A percentile compares a stretch with the other conserved stretches of the same genome.
Conservation (phyloP, 37 sponge, comb jelly and placozoan species). For the Agelas oroides region DNA sequence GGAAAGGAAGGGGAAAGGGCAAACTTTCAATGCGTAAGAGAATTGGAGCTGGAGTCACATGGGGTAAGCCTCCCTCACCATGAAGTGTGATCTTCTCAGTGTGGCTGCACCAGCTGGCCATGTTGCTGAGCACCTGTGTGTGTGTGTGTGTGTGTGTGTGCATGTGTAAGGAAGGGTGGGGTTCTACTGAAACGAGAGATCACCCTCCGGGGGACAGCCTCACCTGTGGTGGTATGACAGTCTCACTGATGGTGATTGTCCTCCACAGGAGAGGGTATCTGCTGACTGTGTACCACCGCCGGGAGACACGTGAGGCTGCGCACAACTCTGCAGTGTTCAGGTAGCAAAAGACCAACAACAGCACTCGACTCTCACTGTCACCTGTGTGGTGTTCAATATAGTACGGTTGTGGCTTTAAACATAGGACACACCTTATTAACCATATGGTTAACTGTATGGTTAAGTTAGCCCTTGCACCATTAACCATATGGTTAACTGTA, state of each 20-base stretch:
- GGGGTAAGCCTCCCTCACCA: constrained; percentile 3
- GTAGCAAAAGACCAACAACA: constrained; percentile 53
- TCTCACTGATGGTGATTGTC: constrained; percentile 34
- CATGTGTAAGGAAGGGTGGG: neutral
- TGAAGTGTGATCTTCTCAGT: constrained; percentile 41
- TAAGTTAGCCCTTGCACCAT: no score
- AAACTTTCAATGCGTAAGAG: no score
- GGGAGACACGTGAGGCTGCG: constrained; percentile 44
- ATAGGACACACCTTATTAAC: no score
- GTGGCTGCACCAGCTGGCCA: constrained; percentile 22
- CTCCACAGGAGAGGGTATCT: constrained; percentile 67
- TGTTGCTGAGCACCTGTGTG: constrained; percentile 9
- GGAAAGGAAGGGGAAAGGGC: neutral
- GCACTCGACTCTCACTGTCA: constrained; percentile 9
- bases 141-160: no score
- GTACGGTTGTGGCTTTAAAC: no score
- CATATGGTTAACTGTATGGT: no score
- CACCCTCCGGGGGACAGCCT: neutral
- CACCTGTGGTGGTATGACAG: constrained; percentile 33
- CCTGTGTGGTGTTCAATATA: neutral
- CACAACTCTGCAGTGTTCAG: constrained; percentile 59
- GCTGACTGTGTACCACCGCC: constrained; percentile 45
- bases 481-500: no score
- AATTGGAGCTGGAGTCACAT: neutral
- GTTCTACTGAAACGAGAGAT: neutral